Base-by-base conservation (phyloP, 2,113 vertebrate species). In the Atherinomorus stipes region DNA sequence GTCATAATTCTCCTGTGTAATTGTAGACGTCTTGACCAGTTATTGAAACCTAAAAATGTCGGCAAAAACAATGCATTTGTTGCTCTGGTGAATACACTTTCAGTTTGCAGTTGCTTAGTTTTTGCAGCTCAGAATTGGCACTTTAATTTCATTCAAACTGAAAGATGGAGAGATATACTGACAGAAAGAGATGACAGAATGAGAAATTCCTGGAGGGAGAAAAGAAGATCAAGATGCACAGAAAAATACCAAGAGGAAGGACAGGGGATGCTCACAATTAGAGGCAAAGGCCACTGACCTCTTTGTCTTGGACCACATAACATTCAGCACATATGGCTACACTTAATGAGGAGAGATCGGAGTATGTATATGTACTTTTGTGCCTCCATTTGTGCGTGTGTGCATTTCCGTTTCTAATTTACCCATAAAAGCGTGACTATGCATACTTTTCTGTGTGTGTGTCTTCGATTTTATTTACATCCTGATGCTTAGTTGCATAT, bases 291-390 rank as follows among this genome's bases (percentile, higher is more conserved):
- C 28, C 63, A 25, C 59, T 83, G 90, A 91, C 90, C 90, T 77
- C 47, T 87, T 37, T 63, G 52, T 77, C 44, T 78, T 64, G 59
- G 78, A 65, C 74, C 70, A 38, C 22, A 64, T n/a, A 66, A 76
- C 72, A 64, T 80, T 73, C 76, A 57, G 71, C 75, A 64, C 87
- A 89, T 76, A 85, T 85, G 78, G 82, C 76, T 74, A 52, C n/a
- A 23, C 22, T 82, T 85, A 87, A 80, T 73, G 72, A 68, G 73
- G 51, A 51, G 53, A 67, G 65, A 78, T 61, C 60, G 31, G 21
- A 49, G 18, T 49, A 1, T 61, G 64, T 67, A 40, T 11, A 25
- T 59, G 47, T 44, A 64, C 53, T 53, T 37, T 3, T 70, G 22
- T 51, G n/a, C 40, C 2, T 67, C 22, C 52, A 49, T 70, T 38